phyloP scores from a whole-genome alignment of 2,888 invertebrate genomes.

The Nipponacmea schrenckii region DNA sequence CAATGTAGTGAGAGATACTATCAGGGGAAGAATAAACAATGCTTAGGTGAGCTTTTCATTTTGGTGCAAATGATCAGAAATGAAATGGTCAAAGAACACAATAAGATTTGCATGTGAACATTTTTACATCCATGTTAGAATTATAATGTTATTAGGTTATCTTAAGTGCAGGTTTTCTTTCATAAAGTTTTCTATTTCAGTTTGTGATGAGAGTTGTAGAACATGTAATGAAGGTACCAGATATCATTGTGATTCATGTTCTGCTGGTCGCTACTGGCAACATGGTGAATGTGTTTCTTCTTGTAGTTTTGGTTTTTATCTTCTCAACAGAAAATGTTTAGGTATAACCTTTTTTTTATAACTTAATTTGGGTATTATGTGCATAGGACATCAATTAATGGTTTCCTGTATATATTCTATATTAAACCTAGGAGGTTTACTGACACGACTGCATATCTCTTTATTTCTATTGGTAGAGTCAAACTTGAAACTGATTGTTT shows the following conservation, averaged over 20 bases:
- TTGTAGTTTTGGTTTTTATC: conserved; percentile 46
- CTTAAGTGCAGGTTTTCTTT: no score
- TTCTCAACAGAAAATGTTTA: conserved; percentile 44
- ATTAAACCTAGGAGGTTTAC: no score
- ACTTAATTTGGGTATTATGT: no score
- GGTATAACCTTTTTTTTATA: no score
- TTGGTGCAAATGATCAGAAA: not conserved
- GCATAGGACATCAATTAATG: no score
- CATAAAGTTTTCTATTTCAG: conserved; percentile 20
- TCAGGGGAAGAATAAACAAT: conserved; percentile 24
- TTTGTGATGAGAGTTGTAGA: conserved; percentile 48
- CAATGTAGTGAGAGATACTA: conserved; percentile 31
- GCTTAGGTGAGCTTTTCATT: conserved; percentile 27
- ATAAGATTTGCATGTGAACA: no score
- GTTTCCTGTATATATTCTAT: no score
- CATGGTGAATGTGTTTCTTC: conserved; percentile 52
- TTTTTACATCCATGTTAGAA: no score
- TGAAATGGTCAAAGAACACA: no score
- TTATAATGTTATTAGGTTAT: no score
- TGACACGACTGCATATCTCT: no score
- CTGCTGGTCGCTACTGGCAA: conserved; percentile 48
- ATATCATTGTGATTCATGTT: conserved; percentile 51
- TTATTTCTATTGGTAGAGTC: no score
- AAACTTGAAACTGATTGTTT: not conserved
- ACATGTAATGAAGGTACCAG: conserved; percentile 44